Evolutionary conservation across 2,888 invertebrate species (phyloP).

Genomic region (Tetranychus piercei): DNA sequence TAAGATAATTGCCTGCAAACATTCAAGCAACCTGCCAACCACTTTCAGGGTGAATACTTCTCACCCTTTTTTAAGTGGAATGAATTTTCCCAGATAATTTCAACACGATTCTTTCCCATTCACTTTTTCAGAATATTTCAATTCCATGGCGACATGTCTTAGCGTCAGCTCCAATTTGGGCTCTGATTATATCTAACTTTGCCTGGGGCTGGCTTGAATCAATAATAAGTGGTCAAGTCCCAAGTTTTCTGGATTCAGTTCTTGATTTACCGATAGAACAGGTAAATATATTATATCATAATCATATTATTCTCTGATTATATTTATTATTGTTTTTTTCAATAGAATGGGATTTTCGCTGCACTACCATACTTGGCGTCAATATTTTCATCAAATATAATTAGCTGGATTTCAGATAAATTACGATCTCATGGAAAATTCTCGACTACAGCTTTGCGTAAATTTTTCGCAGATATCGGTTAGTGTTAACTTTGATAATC

Average conservation of each 20-base stretch:
- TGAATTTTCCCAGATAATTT: not conserved
- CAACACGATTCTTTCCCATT: no score
- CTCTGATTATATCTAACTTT: not conserved
- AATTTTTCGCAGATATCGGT: not conserved
- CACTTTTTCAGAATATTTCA: not conserved
- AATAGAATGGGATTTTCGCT: not conserved
- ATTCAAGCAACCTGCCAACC: no score
- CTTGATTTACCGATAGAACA: not conserved
- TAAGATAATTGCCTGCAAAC: no score
- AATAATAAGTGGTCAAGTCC: not conserved
- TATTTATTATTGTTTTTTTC: no score
- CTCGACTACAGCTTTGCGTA: not conserved
- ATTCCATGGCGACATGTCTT: not conserved
- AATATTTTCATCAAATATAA: not conserved
- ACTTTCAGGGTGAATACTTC: not conserved
- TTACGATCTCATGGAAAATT: not conserved
- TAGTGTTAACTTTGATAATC: not conserved
- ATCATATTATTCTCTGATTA: no score
- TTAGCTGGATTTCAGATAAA: not conserved
- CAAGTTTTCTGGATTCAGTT: not conserved
- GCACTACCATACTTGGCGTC: not conserved
- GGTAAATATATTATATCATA: no score
- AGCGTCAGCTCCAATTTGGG: not conserved
- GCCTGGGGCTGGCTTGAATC: not conserved
- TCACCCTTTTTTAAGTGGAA: not conserved